Evolutionary conservation across 2,888 invertebrate species (phyloP).

Genomic region (Athripsodes cinereus): DNA sequence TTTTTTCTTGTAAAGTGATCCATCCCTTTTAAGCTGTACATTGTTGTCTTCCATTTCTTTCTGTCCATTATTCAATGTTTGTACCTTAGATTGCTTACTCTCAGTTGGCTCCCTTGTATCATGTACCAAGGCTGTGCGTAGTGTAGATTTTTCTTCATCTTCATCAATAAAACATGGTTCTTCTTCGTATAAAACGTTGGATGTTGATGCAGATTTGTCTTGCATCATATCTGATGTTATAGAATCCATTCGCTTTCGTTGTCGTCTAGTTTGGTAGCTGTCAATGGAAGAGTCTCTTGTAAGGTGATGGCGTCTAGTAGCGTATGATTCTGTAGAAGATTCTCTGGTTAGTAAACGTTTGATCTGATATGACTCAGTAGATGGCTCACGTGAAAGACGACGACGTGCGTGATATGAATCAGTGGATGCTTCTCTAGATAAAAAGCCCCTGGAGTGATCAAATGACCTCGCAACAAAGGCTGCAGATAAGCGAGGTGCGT

Average conservation of each 20-base stretch:
- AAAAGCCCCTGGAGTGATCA: constrained; percentile 24
- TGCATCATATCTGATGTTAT: constrained; percentile 35
- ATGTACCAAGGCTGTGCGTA: constrained; percentile 21
- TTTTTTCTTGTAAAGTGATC: constrained; percentile 40
- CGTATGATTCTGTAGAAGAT: constrained; percentile 25
- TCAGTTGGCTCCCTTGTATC: constrained; percentile 19
- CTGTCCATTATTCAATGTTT: constrained; percentile 42
- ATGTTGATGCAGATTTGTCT: constrained; percentile 30
- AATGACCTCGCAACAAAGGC: constrained; percentile 21
- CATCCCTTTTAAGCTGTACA: constrained; percentile 36
- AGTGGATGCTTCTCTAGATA: constrained; percentile 25
- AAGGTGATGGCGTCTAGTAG: constrained; percentile 21
- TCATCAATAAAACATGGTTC: constrained; percentile 54
- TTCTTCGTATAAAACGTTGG: constrained; percentile 46
- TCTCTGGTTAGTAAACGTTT: constrained; percentile 24
- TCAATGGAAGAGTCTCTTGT: constrained; percentile 27
- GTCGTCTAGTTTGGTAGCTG: constrained; percentile 28
- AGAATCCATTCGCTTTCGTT: constrained; percentile 47
- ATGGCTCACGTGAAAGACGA: constrained; percentile 23
- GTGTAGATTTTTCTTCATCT: constrained; percentile 39
- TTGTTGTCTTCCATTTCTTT: constrained; percentile 41
- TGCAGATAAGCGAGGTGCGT: constrained; percentile 40
- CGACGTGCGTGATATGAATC: constrained; percentile 24
- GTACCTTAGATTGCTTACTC: constrained; percentile 35
- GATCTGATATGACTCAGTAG: constrained; percentile 25